Percentiles rank a stretch among this genome's conserved stretches.
phyloP scores from a whole-genome alignment of 1,140 invertebrate genomes.

The Drosophila hydei region DNA sequence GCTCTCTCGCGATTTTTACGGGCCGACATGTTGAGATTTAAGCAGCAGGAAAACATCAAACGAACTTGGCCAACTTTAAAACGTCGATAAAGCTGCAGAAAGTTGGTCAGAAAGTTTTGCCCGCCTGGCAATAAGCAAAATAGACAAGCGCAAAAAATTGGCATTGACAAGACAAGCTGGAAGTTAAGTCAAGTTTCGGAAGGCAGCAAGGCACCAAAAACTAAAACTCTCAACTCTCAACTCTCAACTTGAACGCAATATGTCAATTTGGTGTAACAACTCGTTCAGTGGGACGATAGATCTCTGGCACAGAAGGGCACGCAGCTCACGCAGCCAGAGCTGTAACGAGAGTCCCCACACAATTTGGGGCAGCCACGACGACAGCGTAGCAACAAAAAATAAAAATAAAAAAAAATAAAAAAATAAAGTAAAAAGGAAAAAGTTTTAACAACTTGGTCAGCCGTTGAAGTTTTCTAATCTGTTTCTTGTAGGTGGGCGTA shows the following conservation, averaged over 20 bases:
- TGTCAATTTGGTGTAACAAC: slow-evolving; percentile 68
- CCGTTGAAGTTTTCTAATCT: slow-evolving; percentile 63
- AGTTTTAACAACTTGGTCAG: slow-evolving; percentile 62
- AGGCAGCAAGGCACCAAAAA: slow-evolving; percentile 6
- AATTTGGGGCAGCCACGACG: slow-evolving; percentile 45
- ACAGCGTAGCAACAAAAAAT: slow-evolving; percentile 3
- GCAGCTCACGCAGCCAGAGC: not conserved
- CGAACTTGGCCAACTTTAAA: slow-evolving; percentile 29
- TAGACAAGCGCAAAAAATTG: slow-evolving; percentile 63
- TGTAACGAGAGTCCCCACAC: slow-evolving; percentile 32
- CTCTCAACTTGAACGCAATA: slow-evolving; percentile 52
- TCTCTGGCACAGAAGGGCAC: slow-evolving; percentile 23
- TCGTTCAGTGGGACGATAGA: slow-evolving; percentile 46
- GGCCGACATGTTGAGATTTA: slow-evolving; percentile 42
- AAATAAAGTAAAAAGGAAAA: slow-evolving; percentile 2
- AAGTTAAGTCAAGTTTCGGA: slow-evolving; percentile 50
- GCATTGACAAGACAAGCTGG: slow-evolving; percentile 51
- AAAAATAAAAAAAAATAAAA: not conserved
- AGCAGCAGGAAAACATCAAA: slow-evolving; percentile 17
- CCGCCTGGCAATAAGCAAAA: slow-evolving; percentile 48
- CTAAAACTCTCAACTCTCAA: slow-evolving; percentile 23
- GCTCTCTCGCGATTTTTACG: slow-evolving; percentile 32
- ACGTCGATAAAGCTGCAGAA: slow-evolving; percentile 31
- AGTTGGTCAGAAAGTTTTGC: slow-evolving; percentile 45
- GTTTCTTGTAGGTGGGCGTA: slow-evolving; percentile 31